Percentiles rank a stretch among this genome's conserved stretches.
These are phyloP conservation scores for Tuberolachnus salignus DNA, from an alignment of 2,888 invertebrate genomes.

Conservation along the genomic window DNA sequence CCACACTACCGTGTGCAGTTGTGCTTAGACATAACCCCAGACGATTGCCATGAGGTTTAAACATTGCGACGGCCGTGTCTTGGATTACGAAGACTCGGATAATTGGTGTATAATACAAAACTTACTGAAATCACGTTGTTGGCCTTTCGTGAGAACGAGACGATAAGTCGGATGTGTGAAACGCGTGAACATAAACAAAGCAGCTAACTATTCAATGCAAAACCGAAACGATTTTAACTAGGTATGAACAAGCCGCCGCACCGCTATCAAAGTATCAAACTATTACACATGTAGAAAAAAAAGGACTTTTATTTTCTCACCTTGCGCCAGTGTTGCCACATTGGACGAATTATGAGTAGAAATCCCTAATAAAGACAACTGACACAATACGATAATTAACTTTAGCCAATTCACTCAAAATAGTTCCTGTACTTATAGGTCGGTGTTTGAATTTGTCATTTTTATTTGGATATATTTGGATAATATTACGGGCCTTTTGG, in stretches of 20 bases:
- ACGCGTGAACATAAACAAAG: constrained; percentile 11
- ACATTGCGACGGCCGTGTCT: neutral
- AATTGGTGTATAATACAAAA: neutral
- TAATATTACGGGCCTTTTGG: no score
- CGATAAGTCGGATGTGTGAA: neutral
- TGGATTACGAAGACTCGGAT: neutral
- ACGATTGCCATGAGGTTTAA: constrained; percentile 48
- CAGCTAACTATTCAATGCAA: constrained; percentile 23
- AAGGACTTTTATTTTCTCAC: constrained; percentile 19
- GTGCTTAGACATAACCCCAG: constrained; percentile 43
- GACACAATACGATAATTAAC: no score
- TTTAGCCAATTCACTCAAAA: no score
- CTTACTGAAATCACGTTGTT: constrained; percentile 53
- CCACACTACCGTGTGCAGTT: neutral
- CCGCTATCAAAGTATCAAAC: constrained; percentile 30
- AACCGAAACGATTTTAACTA: constrained; percentile 52
- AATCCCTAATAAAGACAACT: no score
- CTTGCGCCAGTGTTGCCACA: constrained; percentile 37
- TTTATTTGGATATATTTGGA: no score
- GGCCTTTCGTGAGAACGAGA: constrained; percentile 32
- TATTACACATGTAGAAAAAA: constrained; percentile 47
- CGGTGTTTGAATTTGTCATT: no score
- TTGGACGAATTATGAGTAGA: neutral
- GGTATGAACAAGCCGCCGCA: constrained; percentile 25
- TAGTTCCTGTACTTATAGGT: no score